These are phyloP conservation scores for Brenthis ino DNA, from an alignment of 2,888 invertebrate genomes.

Conservation along the genomic window DNA sequence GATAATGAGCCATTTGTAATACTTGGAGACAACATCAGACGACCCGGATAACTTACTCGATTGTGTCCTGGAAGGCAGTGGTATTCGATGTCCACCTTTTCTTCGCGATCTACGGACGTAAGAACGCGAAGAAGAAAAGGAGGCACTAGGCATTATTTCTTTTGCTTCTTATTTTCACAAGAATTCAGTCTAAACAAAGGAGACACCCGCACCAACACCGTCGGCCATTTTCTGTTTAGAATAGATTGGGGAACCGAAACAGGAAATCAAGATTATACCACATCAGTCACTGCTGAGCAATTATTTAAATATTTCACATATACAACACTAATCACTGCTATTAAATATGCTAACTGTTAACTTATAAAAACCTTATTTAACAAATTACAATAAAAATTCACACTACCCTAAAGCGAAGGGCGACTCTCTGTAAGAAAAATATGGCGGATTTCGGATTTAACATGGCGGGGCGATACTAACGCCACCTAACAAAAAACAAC, in stretches of 20 bases:
- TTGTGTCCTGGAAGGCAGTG: constrained; percentile 90
- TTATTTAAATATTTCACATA: constrained; percentile 53
- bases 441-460: constrained; percentile 73
- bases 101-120: constrained; percentile 95
- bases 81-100: constrained; percentile 94
- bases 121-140: constrained; percentile 95
- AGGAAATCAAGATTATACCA: constrained; percentile 67
- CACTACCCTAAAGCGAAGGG: constrained; percentile 71
- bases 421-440: constrained; percentile 73
- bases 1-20: constrained; percentile 62
- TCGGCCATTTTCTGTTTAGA: constrained; percentile 92
- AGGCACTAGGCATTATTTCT: constrained; percentile 96
- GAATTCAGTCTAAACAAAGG: constrained; percentile 89
- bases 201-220: constrained; percentile 89
- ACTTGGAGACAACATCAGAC: constrained; percentile 67
- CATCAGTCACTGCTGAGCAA: constrained; percentile 58
- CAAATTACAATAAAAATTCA: constrained; percentile 65
- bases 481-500: constrained; percentile 54
- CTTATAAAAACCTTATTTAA: constrained; percentile 72
- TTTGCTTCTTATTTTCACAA: constrained; percentile 79
- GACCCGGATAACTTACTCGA: constrained; percentile 87
- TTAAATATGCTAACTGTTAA: constrained; percentile 63
- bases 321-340: constrained; percentile 70
- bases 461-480: constrained; percentile 65
- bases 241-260: constrained; percentile 78